Conservation (phyloP, 2,888 invertebrate genomes). For the Amphipyra berbera region DNA sequence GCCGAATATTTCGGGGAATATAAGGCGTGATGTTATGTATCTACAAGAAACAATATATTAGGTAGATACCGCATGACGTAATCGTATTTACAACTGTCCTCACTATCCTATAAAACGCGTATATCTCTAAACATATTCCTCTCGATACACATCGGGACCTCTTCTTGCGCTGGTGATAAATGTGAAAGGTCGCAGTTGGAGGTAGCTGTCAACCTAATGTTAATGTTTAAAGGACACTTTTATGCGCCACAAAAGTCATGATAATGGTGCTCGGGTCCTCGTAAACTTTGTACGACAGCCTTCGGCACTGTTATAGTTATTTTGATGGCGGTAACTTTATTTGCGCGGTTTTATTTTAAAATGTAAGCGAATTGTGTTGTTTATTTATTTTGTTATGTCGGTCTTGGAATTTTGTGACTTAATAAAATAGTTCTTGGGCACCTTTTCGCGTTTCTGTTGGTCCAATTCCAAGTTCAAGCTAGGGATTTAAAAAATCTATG, state of each 20-base stretch:
- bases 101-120: constrained; percentile 27
- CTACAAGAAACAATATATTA: not conserved
- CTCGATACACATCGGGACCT: constrained; percentile 14
- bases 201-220: constrained; percentile 40
- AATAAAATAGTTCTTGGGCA: constrained; percentile 27
- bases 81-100: constrained; percentile 16
- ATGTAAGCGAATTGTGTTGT: constrained; percentile 46
- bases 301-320: constrained; percentile 16
- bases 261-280: constrained; percentile 48
- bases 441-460: not conserved
- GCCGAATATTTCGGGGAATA: no score
- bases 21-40: no score
- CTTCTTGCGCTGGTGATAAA: constrained; percentile 33
- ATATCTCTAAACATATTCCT: constrained; percentile 36
- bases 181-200: constrained; percentile 29
- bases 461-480: no score
- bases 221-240: constrained; percentile 52
- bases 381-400: constrained; percentile 29
- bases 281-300: constrained; percentile 40
- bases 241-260: constrained; percentile 56
- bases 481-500: no score
- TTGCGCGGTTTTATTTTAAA: constrained; percentile 44
- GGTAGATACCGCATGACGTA: not conserved
- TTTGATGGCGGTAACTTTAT: constrained; percentile 47
- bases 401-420: constrained; percentile 35